Evolutionary conservation across 2,113 vertebrate species (phyloP).

Genomic region (Calypte anna): DNA sequence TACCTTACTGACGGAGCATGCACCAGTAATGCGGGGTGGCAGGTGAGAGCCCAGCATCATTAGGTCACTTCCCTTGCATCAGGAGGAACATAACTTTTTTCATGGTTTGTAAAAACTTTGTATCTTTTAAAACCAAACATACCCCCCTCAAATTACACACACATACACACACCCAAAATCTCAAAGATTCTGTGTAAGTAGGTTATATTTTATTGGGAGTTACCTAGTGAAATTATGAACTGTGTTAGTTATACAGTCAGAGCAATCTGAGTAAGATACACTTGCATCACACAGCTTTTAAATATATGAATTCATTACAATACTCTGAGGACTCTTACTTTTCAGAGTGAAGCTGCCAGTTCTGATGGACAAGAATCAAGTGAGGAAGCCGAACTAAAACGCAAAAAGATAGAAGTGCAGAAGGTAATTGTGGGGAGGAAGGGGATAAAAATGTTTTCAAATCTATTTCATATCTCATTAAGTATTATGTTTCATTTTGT

Average conservation of each 20-base stretch:
- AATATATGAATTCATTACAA: not conserved
- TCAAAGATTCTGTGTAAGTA: not conserved
- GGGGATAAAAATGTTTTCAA: not conserved
- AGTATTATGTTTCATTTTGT: not conserved
- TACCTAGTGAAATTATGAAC: not conserved
- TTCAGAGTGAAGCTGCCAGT: constrained; percentile 76
- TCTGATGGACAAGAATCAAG: constrained; percentile 86
- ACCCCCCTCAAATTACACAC: not conserved
- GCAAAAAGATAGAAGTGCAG: constrained; percentile 88
- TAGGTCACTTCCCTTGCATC: not conserved
- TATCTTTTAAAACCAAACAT: not conserved
- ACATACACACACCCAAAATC: not conserved
- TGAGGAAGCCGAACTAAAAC: constrained; percentile 86
- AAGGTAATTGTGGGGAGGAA: constrained; percentile 78
- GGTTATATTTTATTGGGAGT: not conserved
- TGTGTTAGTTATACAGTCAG: not conserved
- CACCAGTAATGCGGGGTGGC: not conserved
- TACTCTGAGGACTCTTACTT: constrained; percentile 33
- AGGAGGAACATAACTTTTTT: not conserved
- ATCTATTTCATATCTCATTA: not conserved
- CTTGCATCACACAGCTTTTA: not conserved
- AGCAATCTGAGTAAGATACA: not conserved
- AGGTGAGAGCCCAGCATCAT: not conserved
- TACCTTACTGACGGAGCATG: not conserved
- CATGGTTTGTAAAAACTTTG: not conserved